These are phyloP conservation scores for Cephalopholis sonnerati DNA, from an alignment of 2,113 vertebrate genomes.

Conservation along the genomic window DNA sequence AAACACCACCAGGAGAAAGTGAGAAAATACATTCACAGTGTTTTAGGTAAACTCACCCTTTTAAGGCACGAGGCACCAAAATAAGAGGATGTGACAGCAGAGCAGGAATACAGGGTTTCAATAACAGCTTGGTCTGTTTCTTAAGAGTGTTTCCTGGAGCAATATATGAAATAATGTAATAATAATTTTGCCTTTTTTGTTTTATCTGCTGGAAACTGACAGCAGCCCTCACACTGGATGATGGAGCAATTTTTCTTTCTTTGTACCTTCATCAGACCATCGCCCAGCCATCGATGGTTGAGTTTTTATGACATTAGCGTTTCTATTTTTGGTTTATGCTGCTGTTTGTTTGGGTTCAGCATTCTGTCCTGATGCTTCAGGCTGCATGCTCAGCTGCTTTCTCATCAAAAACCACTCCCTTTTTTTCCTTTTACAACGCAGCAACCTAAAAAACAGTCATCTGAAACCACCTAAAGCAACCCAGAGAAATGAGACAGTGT, in stretches of 20 bases:
- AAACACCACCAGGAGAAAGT: not conserved
- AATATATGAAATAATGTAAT: not conserved
- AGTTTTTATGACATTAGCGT: constrained; percentile 41
- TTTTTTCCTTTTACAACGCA: not conserved
- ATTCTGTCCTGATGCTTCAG: constrained; percentile 20
- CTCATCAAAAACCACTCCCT: not conserved
- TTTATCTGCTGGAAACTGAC: constrained; percentile 3
- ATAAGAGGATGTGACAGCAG: not conserved
- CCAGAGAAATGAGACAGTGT: not conserved
- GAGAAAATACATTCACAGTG: not conserved
- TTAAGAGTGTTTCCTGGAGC: not conserved
- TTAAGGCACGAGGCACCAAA: not conserved
- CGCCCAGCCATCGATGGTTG: not conserved
- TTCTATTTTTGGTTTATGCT: constrained; percentile 55
- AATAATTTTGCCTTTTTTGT: not conserved
- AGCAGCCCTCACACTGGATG: not conserved
- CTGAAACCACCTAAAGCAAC: not conserved
- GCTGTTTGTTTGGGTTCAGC: constrained; percentile 28
- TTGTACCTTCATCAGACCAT: constrained; percentile 10
- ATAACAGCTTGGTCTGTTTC: not conserved
- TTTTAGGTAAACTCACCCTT: not conserved
- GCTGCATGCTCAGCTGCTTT: constrained; percentile 12
- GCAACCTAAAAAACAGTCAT: not conserved
- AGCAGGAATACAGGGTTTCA: not conserved
- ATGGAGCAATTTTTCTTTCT: constrained; percentile 28